These are phyloP conservation scores for Eulemur coronatus DNA, from an alignment of 2,797 vertebrate genomes.

Conservation along the genomic window DNA sequence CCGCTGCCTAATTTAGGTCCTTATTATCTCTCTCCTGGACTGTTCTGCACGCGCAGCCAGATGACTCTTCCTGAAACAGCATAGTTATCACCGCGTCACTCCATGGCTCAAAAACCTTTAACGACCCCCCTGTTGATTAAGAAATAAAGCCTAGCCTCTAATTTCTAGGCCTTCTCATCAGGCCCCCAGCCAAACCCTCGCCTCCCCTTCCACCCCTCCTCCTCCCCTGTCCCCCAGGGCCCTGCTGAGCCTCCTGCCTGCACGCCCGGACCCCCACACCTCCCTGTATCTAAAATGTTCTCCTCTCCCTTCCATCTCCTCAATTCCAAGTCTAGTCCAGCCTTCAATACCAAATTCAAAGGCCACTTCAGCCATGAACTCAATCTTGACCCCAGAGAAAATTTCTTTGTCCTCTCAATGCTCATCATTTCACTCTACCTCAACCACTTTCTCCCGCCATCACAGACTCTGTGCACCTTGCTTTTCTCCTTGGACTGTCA, in stretches of 20 bases:
- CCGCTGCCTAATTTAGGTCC: background rate
- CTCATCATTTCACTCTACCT: background rate
- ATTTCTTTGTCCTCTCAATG: background rate
- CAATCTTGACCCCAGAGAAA: background rate
- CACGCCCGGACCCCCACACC: rapidly evolving
- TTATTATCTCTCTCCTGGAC: background rate
- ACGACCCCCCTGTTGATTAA: background rate
- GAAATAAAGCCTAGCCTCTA: background rate
- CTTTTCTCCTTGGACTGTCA: background rate
- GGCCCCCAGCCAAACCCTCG: background rate
- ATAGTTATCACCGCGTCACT: background rate
- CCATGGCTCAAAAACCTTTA: background rate
- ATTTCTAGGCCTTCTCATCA: background rate
- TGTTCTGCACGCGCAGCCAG: background rate
- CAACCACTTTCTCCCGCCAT: background rate
- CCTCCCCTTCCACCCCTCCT: background rate
- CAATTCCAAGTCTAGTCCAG: background rate
- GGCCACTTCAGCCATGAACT: background rate
- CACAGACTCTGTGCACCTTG: background rate
- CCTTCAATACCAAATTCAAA: background rate
- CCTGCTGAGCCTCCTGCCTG: background rate
- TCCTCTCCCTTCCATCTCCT: background rate
- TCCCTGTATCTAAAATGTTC: background rate
- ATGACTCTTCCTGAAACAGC: background rate
- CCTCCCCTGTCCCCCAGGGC: background rate